Conservation (phyloP, 2,888 invertebrate genomes). For the Julus scandinavius region DNA sequence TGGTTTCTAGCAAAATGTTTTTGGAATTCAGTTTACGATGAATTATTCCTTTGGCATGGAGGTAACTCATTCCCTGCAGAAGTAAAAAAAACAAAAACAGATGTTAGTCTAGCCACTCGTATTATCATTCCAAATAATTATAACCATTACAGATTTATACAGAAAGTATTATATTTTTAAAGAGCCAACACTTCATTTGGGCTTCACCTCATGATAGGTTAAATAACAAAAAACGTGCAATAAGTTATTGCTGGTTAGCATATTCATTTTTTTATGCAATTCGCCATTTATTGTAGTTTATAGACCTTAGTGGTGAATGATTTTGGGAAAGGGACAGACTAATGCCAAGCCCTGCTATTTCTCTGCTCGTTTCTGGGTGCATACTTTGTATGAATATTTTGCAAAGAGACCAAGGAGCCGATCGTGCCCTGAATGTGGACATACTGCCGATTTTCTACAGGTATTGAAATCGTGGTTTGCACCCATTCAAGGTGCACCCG, state of each 20-base stretch:
- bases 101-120: not conserved
- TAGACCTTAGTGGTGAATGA: not conserved
- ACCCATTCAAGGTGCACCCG: constrained; percentile 20
- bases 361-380: not conserved
- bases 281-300: not conserved
- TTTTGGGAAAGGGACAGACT: not conserved
- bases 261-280: not conserved
- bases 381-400: not conserved
- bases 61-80: constrained; percentile 66
- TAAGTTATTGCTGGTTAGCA: not conserved
- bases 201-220: not conserved
- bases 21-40: constrained; percentile 66
- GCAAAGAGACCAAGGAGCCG: constrained; percentile 21
- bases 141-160: not conserved
- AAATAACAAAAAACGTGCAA: not conserved
- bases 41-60: constrained; percentile 68
- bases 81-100: not conserved
- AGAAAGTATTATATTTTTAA: not conserved
- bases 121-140: not conserved
- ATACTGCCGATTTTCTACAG: not conserved
- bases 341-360: not conserved
- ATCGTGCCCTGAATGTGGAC: constrained; percentile 27
- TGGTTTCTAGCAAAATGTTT: constrained; percentile 65
- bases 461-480: constrained; percentile 18
- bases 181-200: no score